Conservation (phyloP, 2,113 vertebrate genomes). For the Tringa solitaria region DNA sequence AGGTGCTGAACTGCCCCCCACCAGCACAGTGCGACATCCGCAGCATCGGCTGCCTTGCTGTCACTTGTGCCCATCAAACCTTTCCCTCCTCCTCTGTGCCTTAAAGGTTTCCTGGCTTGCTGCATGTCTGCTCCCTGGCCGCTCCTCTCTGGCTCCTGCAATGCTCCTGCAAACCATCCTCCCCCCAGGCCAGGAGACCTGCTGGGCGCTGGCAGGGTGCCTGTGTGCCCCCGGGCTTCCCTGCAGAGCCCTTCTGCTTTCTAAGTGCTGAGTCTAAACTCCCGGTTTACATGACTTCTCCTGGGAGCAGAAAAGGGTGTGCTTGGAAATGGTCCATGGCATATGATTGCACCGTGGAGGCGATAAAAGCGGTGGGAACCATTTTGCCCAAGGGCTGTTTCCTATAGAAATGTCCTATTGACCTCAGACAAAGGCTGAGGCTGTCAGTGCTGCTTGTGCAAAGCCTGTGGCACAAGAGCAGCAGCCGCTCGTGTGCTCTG, state of each 20-base stretch:
- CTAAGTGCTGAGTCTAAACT: neutral
- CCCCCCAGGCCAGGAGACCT: neutral
- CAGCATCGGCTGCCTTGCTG: neutral
- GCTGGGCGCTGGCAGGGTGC: neutral
- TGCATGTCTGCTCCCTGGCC: neutral
- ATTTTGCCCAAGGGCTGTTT: neutral
- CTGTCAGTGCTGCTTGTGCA: neutral
- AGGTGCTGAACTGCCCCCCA: fast-evolving
- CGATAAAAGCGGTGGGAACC: neutral
- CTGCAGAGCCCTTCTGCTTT: neutral
- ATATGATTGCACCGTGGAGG: neutral
- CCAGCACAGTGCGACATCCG: fast-evolving
- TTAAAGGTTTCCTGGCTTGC: neutral
- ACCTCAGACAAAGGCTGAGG: neutral
- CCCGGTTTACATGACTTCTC: neutral
- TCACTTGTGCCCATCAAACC: neutral
- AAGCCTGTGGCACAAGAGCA: neutral
- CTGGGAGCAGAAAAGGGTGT: neutral
- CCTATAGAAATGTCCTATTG: neutral
- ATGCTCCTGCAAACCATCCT: neutral
- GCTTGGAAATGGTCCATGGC: neutral
- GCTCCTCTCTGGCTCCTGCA: neutral
- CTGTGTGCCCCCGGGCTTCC: neutral
- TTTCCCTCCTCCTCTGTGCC: neutral
- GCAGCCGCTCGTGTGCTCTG: fast-evolving